Evolutionary conservation across 2,888 invertebrate genomes (phyloP), one percentile per base, ranked within the genome.

Genomic region (Drosophila koepferae): DNA sequence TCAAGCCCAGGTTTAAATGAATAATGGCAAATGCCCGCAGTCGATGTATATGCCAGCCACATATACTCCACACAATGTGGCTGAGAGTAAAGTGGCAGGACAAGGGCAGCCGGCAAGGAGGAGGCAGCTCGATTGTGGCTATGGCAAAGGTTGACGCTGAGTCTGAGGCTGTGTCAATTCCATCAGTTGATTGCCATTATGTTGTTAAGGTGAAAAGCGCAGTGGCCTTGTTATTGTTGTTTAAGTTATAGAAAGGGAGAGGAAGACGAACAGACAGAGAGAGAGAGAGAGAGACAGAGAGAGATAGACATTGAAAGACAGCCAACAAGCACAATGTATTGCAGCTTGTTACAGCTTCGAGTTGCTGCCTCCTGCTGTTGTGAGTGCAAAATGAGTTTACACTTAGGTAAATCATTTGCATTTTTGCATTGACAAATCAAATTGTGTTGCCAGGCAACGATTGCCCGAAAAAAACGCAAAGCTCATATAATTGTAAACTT

Each of bases 161-260:
- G 63, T 55, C 44, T 80, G 73, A 55, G 85, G 63, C 62, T 69
- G 70, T 68, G 72, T 67, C 86, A 86, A 73, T 90, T 80, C 76
- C 83, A 86, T 87, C 85, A 85, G 73, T 72, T 86, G 88, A 85
- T 90, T 85, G 86, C 78, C 90, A 88, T 85, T 85, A 88, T 87
- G 72, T 62, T 85, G 85, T 85, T 87, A 69, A 89, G 86, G 85
- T 82, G 86, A 64, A 85, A 87, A 74, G 82, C 80, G 80, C 73
- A 74, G 63, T 68, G 67, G 60, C 65, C 69, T 68, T 82, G 68
- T 69, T 72, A 56, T 53, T 67, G 46, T 23, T 63, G 20, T n/a
- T 54, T 49, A 12, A 18, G 28, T 14, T 14, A 60, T n/a, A 14
- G 38, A 2, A 1, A 23, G 10, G 4, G 1, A 41, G n/a, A 41